These are phyloP conservation scores for Notamacropus eugenii DNA, from an alignment of 2,797 vertebrate genomes.

Conservation along the genomic window DNA sequence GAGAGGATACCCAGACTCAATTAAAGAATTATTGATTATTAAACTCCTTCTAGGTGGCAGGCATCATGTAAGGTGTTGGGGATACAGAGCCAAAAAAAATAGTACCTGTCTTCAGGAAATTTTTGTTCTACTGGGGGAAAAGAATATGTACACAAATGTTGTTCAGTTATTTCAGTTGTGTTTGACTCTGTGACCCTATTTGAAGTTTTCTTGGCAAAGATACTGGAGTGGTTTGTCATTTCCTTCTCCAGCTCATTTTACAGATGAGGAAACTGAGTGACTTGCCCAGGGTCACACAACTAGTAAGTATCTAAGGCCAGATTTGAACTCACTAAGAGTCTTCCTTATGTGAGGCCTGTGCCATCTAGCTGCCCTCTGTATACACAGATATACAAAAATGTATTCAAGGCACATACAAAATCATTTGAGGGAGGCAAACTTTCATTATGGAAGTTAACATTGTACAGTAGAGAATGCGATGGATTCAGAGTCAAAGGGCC, in stretches of 20 bases:
- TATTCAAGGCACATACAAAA: background rate
- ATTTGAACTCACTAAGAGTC: too few species aligned
- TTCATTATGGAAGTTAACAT: background rate
- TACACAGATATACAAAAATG: background rate
- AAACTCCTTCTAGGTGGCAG: background rate
- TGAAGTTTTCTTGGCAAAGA: too few species aligned
- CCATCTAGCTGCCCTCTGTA: too few species aligned
- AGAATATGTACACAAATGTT: background rate
- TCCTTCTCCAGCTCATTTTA: too few species aligned
- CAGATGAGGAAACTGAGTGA: too few species aligned
- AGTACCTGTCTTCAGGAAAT: background rate
- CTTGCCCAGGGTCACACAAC: too few species aligned
- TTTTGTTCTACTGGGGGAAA: background rate
- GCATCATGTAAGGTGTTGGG: background rate
- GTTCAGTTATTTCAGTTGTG: too few species aligned
- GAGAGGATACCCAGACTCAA: background rate
- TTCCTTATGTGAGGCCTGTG: too few species aligned
- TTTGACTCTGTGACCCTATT: too few species aligned
- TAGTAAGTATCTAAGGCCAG: too few species aligned
- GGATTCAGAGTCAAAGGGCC: background rate
- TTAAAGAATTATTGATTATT: background rate
- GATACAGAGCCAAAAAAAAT: background rate
- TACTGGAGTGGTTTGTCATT: too few species aligned
- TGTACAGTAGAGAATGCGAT: background rate
- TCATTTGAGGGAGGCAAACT: background rate